phyloP scores from a whole-genome alignment of 2,113 vertebrate species.

The Hemibagrus wyckioides region DNA sequence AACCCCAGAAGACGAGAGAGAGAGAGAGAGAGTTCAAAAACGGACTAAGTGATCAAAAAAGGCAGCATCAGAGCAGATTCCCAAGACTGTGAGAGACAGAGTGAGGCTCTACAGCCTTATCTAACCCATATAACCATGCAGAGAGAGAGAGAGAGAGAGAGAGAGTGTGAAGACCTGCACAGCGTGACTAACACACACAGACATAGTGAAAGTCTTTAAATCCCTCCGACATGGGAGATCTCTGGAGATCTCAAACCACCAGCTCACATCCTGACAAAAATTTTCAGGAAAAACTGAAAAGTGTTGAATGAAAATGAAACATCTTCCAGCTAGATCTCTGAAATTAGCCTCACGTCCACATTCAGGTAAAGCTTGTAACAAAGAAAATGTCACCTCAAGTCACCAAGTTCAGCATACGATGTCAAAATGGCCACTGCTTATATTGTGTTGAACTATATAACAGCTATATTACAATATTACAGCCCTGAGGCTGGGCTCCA shows the following conservation, averaged over 20 bases:
- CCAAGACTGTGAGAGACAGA: background rate
- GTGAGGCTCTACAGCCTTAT: background rate
- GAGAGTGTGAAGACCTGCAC: background rate
- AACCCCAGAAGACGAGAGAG: background rate
- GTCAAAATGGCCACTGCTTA: background rate
- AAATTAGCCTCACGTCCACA: background rate
- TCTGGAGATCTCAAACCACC: background rate
- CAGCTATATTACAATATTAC: too few species aligned
- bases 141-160: too few species aligned
- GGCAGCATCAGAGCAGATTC: background rate
- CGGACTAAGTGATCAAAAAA: background rate
- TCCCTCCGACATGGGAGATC: background rate
- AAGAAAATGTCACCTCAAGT: background rate
- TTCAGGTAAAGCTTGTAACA: background rate
- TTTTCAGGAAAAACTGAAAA: background rate
- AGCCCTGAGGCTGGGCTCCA: too few species aligned
- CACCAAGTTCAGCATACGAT: background rate
- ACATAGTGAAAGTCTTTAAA: background rate
- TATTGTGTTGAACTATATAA: too few species aligned
- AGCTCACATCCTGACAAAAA: background rate
- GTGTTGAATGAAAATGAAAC: background rate
- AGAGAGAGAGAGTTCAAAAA: background rate
- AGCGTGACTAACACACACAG: background rate
- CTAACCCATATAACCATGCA: background rate
- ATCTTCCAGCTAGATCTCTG: background rate